Base-by-base conservation (phyloP, 2,797 vertebrate species). In the Natrix natrix region DNA sequence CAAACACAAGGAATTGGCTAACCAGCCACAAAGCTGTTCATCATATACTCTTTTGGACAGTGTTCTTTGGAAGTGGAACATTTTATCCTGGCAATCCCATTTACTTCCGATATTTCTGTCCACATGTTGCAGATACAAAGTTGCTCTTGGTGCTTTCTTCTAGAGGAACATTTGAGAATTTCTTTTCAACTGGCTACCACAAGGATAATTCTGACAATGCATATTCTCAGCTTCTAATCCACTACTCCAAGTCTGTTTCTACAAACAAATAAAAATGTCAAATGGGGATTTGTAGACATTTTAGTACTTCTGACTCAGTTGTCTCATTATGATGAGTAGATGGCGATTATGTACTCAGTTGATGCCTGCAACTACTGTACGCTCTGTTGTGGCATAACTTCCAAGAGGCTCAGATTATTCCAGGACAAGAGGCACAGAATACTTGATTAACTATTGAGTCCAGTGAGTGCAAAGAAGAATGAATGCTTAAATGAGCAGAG, bases 321-420 rank as follows among this genome's bases (percentile, higher is more conserved):
- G 92, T 95, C 93, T 94, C 87, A 55, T 28, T 24, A 88, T 43
- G 86, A 96, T 95, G 94, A 92, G 93, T 66, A 93, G 94, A 95
- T 60, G 94, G 91, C 11, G 43, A 93, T 56, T 66, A 0, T 32
- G 22, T 91, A 66, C 78, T 83, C 91, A 97, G 94, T 89, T 48
- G 95, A 94, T 95, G 89, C 95, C 95, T 95, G 94, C 95, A 94
- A 93, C 95, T 93, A 93, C 14, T 59, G 63, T n/a, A n/a, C 37
- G 94, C 93, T 97, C 94, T 56, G 26, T 92, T 91, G 96, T 52
- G 96, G 94, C 92, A 94, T 92, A 96, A 95, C 89, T 96, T 95
- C 93, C 89, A 63, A 95, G 90, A 94, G 95, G 95, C 95, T 97
- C 96, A 97, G 96, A 96, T 96, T 96, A 94, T 93, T 94, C 32